Percentiles rank a stretch among this genome's conserved stretches.
Conservation (phyloP, 1,140 invertebrate species). For the Centruroides vittatus region DNA sequence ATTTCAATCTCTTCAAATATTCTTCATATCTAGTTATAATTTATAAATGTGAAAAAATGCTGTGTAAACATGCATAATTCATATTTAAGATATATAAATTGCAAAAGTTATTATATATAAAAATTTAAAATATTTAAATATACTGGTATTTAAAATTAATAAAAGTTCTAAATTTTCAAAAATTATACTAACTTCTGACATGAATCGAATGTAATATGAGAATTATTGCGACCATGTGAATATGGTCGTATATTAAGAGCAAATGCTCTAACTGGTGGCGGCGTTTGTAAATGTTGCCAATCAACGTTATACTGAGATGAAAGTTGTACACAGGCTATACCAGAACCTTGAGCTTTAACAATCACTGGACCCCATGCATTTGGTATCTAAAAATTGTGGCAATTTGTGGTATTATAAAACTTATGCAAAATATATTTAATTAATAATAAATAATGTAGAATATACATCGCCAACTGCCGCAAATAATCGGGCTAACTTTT, state of each 20-base stretch:
- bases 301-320: slow-evolving; percentile 92
- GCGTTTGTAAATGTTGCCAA: slow-evolving; percentile 61
- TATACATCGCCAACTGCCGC: too few relatives aligned
- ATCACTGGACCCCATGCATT: slow-evolving; percentile 85
- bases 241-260: slow-evolving; percentile 51
- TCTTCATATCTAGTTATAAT: too few relatives aligned
- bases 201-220: slow-evolving; percentile 65
- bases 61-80: too few relatives aligned
- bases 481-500: too few relatives aligned
- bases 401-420: background rate
- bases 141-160: too few relatives aligned
- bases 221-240: slow-evolving; percentile 82
- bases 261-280: slow-evolving; percentile 67
- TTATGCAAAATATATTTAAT: background rate
- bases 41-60: too few relatives aligned
- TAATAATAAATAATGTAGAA: too few relatives aligned
- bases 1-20: too few relatives aligned
- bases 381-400: slow-evolving; percentile 42
- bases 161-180: background rate
- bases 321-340: slow-evolving; percentile 81
- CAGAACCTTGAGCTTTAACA: slow-evolving; percentile 74
- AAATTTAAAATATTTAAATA: too few relatives aligned
- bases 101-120: too few relatives aligned
- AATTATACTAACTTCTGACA: slow-evolving; percentile 43
- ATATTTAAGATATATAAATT: too few relatives aligned